These are phyloP conservation scores for Sitobion miscanthi DNA, from an alignment of 1,140 invertebrate genomes.

Conservation along the genomic window DNA sequence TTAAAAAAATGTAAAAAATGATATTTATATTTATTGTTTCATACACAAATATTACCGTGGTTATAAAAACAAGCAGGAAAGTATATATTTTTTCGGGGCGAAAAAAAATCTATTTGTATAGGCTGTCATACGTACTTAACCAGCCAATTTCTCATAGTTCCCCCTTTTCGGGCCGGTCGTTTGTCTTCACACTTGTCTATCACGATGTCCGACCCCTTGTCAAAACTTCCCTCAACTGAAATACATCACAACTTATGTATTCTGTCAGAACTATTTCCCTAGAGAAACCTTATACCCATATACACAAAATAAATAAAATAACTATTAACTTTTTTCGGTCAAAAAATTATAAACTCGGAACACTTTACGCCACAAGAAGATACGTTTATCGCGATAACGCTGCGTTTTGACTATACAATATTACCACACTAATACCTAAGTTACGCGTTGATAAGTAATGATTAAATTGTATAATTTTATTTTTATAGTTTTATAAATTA, in stretches of 20 bases:
- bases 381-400: neutral
- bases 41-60: neutral
- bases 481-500: neutral
- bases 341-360: neutral
- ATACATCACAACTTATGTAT: constrained; percentile 53
- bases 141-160: constrained; percentile 53
- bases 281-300: constrained; percentile 22
- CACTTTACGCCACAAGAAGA: neutral
- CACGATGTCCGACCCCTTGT: constrained; percentile 51
- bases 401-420: neutral
- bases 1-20: too few relatives aligned
- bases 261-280: constrained; percentile 55
- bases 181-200: constrained; percentile 56
- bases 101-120: constrained; percentile 42
- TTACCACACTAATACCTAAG: neutral
- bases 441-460: neutral
- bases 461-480: neutral
- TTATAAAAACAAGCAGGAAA: neutral
- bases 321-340: constrained; percentile 48
- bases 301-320: constrained; percentile 43
- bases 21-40: neutral
- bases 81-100: neutral
- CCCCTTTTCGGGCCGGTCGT: constrained; percentile 43
- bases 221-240: constrained; percentile 54
- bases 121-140: constrained; percentile 53